Evolutionary conservation across 2,113 vertebrate species (phyloP), one percentile per base, ranked within the genome.

Genomic region (Grammomys surdaster): DNA sequence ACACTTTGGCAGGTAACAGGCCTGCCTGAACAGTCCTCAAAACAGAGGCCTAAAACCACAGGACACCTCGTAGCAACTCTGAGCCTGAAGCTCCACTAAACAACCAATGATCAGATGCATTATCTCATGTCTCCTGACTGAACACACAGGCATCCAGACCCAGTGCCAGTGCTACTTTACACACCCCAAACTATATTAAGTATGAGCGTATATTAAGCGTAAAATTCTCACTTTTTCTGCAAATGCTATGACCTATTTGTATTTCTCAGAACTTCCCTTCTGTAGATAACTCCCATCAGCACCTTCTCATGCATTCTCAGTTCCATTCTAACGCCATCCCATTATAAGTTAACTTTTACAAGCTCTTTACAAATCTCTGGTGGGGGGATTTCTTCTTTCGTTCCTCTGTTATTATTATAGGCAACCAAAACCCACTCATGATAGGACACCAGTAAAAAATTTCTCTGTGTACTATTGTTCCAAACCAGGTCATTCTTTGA

Each of bases 301-400:
- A 19, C 58, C n/a, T 17, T 43, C 81, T 63, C 43, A 40, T 63
- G n/a, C 33, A 36, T 89, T 85, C 60, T 46, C 56, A 96, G 94
- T 95, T 92, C 51, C 46, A 46, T 90, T 70, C 40, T 58, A 94
- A 90, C 22, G 40, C 78, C 56, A 89, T n/a, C 40, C 70, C 19
- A 54, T 8, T 40, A 60, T 46, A 91, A 84, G 56, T 76, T 90
- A 46, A 26, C 63, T 80, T 86, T 89, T 13, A 63, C 0, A 78
- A 48, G 89, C 94, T 95, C 81, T 88, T 81, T n/a, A 73, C 43
- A 92, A 93, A 95, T 16, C 48, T 91, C 80, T 96, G 36, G 36
- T 7, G n/a, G 89, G 40, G 12, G 96, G 10, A 88, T 86, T 93
- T 95, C 51, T 72, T 72, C 88, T 28, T 84, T 84, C 12, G 14